Base-by-base conservation (phyloP, 1,140 invertebrate species). In the Heliconius nattereri region DNA sequence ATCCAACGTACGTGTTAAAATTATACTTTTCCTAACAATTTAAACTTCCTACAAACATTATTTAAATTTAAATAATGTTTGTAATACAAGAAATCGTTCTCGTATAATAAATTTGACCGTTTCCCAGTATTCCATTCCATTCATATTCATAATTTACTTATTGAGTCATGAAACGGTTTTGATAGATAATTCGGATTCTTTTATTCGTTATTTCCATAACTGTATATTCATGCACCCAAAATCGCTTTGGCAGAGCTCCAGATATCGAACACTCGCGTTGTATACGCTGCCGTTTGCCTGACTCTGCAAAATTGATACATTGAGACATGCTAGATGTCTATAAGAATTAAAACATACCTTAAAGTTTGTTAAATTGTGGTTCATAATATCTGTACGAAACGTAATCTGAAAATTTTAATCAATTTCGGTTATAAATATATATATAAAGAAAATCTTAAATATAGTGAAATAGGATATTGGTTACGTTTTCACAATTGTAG, bases 221-320 rank as follows among this genome's bases (percentile, higher is more conserved):
- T 66, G 60, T 66, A 66, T 66, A 66, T 66, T 66, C 60, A 66
- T 66, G 60, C 60, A 66, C n/a, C 60, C 26, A 66, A 66, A n/a
- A 66, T 66, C 60, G 60, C 60, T 66, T 66, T 66, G 60, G 60
- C 60, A 66, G 26, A 13, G 60, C 26, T 66, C 60, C 60, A 66
- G 60, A 66, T 66, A 66, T 66, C 26, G 60, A 66, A 29, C 60
- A 66, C 26, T 66, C 60, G 6, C 60, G 16, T 66, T 66, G 23
- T 66, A 66, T 26, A 66, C 60, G 60, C 60, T 19, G 60, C 60
- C 60, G 60, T 66, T 66, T 66, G 60, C 60, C 16, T 5, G 23
- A 16, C 57, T 29, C 57, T 16, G 23, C 57, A 16, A 26, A 66
- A 66, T 66, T 66, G 57, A 66, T 66, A 66, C 57, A 66, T 66